Base-by-base conservation (phyloP, 2,797 vertebrate genomes). In the Sebastes kiyomatsui region DNA sequence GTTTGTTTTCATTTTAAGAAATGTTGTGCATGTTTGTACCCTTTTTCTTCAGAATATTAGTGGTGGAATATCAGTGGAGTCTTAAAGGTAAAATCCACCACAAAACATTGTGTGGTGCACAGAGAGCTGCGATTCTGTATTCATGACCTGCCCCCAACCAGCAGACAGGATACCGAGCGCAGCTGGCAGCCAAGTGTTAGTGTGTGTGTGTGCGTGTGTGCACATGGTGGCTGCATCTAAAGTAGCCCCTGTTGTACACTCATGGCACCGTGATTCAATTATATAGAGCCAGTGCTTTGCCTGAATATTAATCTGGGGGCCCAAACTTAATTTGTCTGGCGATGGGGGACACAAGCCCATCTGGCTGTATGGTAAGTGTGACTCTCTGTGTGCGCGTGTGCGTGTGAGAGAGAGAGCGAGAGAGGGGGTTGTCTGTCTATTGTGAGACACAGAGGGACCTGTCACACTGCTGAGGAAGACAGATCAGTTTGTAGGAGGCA, bases 271-370 rank as follows among this genome's bases (percentile, higher is more conserved):
- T 92, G 93, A 95, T 95, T 94, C 92, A 93, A 95, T 95, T 94
- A 95, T 88, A 89, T 84, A 92, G 92, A 93, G 91, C 92, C 92
- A 90, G 90, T 93, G 94, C 92, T 94, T 94, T 93, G 93, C 88
- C 90, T 94, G 94, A 95, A 95, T 95, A 95, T 95, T 95, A 94
- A 94, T 95, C 90, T 92, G 87, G 88, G 90, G 91, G 90, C 89
- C 93, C 90, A 94, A 96, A 95, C 90, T 92, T 88, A 92, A 94
- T 95, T 95, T 94, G 94, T 94, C 94, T 93, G 93, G 93, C 85
- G 76, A 90, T 91, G 89, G 87, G 93, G 91, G 92, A 90, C 90
- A 88, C 84, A 83, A 78, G 89, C 90, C 94, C 93, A 93, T 94
- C 93, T 95, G 93, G 92, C 90, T 92, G 81, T 78, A 81, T 90